These are phyloP conservation scores for Cheumatopsyche charites DNA, from an alignment of 1,140 invertebrate genomes.

Conservation along the genomic window DNA sequence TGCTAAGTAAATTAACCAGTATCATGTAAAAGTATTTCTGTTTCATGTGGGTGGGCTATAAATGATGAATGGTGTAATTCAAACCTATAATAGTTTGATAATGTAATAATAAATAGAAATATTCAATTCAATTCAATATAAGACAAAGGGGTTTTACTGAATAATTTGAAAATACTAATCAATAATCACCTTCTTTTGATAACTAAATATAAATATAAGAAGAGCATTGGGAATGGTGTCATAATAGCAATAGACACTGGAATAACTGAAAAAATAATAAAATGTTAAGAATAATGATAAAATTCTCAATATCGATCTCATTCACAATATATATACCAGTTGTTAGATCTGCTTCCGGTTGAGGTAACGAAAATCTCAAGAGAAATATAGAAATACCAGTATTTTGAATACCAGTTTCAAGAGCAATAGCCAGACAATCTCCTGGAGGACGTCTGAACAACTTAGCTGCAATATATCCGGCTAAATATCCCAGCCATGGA, in stretches of 20 bases:
- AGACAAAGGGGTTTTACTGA: neutral
- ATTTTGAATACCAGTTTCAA: slow-evolving; percentile 95
- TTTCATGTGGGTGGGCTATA: too few species aligned
- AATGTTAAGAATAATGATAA: neutral
- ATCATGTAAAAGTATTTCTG: too few species aligned
- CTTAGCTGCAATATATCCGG: slow-evolving; percentile 70
- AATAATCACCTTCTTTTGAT: slow-evolving; percentile 55
- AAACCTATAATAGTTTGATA: too few species aligned
- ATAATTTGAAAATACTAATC: neutral
- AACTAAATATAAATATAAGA: slow-evolving; percentile 64
- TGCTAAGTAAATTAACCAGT: too few species aligned
- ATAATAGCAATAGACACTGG: slow-evolving; percentile 91
- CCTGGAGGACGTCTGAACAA: slow-evolving; percentile 66
- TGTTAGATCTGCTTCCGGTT: slow-evolving; percentile 81
- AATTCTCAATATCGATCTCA: neutral
- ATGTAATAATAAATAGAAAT: neutral
- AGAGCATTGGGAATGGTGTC: slow-evolving; percentile 85
- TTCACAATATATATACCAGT: slow-evolving; percentile 64
- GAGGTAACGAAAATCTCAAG: slow-evolving; percentile 70
- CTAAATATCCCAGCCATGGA: slow-evolving; percentile 85
- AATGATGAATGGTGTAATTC: too few species aligned
- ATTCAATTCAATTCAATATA: neutral
- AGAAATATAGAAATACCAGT: slow-evolving; percentile 91
- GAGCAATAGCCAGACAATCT: slow-evolving; percentile 84
- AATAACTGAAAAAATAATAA: slow-evolving; percentile 66